These are phyloP conservation scores for Hydractinia symbiolongicarpus DNA, from an alignment of 30 jellyfish, hydroid and myxozoan species.

Conservation along the genomic window DNA sequence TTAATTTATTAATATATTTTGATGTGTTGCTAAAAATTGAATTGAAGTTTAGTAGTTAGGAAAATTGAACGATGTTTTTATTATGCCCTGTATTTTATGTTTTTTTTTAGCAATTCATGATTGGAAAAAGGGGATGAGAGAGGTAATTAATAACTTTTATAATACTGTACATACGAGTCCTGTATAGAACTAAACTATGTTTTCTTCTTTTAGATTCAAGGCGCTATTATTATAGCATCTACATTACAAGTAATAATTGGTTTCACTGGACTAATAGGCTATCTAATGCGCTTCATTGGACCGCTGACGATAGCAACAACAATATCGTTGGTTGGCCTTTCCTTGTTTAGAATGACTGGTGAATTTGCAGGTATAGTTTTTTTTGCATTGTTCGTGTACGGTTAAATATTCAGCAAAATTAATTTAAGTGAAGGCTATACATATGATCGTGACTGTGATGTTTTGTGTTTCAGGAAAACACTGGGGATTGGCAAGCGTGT, in stretches of 20 bases:
- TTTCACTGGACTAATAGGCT: conserved; percentile 57
- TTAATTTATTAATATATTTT: too few relatives aligned
- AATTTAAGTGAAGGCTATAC: too few relatives aligned
- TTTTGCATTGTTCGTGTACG: too few relatives aligned
- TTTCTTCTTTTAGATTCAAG: conserved; percentile 46
- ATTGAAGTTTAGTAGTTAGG: not conserved
- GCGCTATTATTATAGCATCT: conserved; percentile 59
- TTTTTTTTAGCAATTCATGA: conserved; percentile 19
- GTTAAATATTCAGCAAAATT: too few relatives aligned
- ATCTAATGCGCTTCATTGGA: conserved; percentile 50
- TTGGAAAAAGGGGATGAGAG: conserved; percentile 81
- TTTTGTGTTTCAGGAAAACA: not conserved
- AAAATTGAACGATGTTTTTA: not conserved
- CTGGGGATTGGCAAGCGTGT: not conserved
- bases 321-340: conserved; percentile 60
- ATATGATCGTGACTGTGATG: not conserved
- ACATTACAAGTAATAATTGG: conserved; percentile 59
- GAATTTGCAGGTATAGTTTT: conserved; percentile 32
- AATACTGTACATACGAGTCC: not conserved
- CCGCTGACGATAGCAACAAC: conserved; percentile 76
- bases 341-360: conserved; percentile 47
- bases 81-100: not conserved
- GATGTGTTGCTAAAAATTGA: not conserved
- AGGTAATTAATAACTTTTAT: conserved; percentile 26
- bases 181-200: not conserved